These are phyloP conservation scores for Stictocephala bisonia DNA, from an alignment of 2,888 invertebrate species.

Conservation along the genomic window DNA sequence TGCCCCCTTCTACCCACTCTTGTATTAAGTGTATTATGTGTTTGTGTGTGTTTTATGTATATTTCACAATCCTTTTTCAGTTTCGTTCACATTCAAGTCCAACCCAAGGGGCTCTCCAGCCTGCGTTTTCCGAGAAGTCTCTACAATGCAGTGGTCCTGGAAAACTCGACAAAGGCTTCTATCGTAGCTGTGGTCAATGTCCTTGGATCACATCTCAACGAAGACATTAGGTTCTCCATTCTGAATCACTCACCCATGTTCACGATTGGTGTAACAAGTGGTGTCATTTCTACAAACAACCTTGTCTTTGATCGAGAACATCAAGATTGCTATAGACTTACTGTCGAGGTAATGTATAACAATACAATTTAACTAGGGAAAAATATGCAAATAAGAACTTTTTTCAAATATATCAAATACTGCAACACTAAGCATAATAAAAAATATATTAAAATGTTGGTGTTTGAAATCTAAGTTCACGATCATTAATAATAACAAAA, in stretches of 20 bases:
- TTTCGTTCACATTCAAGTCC: background rate
- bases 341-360: slow-evolving; percentile 85
- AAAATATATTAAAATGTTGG: no score
- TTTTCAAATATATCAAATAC: no score
- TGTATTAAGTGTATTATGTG: no score
- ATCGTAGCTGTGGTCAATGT: slow-evolving; percentile 87
- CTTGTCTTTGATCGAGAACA: slow-evolving; percentile 86
- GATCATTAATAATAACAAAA: no score
- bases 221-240: slow-evolving; percentile 85
- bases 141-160: slow-evolving; percentile 82
- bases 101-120: slow-evolving; percentile 76
- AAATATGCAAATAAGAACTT: no score
- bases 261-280: slow-evolving; percentile 88
- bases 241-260: slow-evolving; percentile 89
- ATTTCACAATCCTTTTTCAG: background rate
- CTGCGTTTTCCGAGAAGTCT: slow-evolving; percentile 82
- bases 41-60: no score
- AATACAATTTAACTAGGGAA: no score
- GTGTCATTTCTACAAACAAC: slow-evolving; percentile 86
- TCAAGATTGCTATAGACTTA: slow-evolving; percentile 80
- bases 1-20: no score
- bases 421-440: no score
- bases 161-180: slow-evolving; percentile 84
- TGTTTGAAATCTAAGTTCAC: no score
- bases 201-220: slow-evolving; percentile 84